A percentile compares a stretch with the other conserved stretches of the same genome.
These are phyloP conservation scores for Eilema griseolum DNA, from an alignment of 2,888 invertebrate genomes.

Conservation along the genomic window DNA sequence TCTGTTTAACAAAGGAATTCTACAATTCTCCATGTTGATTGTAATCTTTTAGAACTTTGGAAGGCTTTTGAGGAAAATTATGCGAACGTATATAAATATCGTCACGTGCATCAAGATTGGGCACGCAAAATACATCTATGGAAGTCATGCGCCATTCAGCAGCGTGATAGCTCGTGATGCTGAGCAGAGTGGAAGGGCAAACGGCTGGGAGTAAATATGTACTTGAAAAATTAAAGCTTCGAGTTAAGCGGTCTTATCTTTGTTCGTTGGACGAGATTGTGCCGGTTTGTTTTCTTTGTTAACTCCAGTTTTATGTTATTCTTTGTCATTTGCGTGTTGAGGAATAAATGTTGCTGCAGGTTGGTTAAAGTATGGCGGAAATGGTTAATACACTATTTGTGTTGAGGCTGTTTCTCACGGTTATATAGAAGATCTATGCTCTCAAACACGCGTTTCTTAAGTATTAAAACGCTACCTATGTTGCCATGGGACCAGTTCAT, in stretches of 20 bases:
- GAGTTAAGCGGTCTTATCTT: slow-evolving; percentile 22
- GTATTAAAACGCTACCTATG: background rate
- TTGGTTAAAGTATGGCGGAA: background rate
- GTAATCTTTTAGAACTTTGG: slow-evolving; percentile 37
- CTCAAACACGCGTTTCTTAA: too few species aligned
- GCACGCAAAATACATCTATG: slow-evolving; percentile 58
- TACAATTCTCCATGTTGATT: slow-evolving; percentile 28
- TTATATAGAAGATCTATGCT: background rate
- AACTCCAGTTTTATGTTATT: slow-evolving; percentile 2
- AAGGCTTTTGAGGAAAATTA: slow-evolving; percentile 35
- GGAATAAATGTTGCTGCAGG: background rate
- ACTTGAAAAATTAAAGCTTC: slow-evolving; percentile 28
- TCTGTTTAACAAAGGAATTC: slow-evolving; percentile 32
- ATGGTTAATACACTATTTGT: background rate
- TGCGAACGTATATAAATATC: slow-evolving; percentile 43
- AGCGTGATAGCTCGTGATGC: slow-evolving; percentile 46
- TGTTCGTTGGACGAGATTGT: background rate
- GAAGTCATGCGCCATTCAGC: slow-evolving; percentile 42
- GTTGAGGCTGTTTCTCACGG: background rate
- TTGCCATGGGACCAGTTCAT: background rate
- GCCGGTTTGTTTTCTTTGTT: slow-evolving; percentile 13
- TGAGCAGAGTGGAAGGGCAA: slow-evolving; percentile 26
- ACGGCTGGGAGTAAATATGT: slow-evolving; percentile 23
- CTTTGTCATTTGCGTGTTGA: background rate
- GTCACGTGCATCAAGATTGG: slow-evolving; percentile 73